Conservation (phyloP, 2,888 invertebrate genomes). For the Agrilus biguttatus region DNA sequence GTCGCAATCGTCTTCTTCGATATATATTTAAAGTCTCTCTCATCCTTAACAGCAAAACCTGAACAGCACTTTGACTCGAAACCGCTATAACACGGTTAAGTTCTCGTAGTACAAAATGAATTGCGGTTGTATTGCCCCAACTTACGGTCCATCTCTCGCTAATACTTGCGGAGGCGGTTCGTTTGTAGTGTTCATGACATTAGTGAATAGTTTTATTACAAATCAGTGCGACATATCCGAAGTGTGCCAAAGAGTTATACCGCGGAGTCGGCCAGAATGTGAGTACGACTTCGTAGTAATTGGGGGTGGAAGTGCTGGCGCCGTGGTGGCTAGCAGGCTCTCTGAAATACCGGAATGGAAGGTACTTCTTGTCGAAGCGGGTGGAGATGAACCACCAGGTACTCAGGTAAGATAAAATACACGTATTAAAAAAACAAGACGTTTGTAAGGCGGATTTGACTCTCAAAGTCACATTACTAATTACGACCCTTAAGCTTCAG, state of each 20-base stretch:
- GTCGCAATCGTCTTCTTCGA: no score
- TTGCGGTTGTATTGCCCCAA: slow-evolving; percentile 40
- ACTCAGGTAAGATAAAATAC: slow-evolving; percentile 28
- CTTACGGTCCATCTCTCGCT: slow-evolving; percentile 42
- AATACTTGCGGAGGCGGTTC: slow-evolving; percentile 42
- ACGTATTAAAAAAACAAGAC: slow-evolving; percentile 11
- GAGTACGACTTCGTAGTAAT: slow-evolving; percentile 52
- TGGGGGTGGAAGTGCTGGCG: slow-evolving; percentile 52
- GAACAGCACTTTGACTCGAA: no score
- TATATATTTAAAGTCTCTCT: no score
- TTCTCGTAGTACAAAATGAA: slow-evolving; percentile 20
- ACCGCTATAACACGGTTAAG: no score
- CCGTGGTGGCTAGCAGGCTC: slow-evolving; percentile 48
- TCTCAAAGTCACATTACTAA: slow-evolving; percentile 6
- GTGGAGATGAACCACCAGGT: slow-evolving; percentile 53
- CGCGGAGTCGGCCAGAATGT: slow-evolving; percentile 30
- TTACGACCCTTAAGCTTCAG: no score
- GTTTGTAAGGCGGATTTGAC: slow-evolving; percentile 15
- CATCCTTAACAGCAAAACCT: no score
- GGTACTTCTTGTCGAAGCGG: slow-evolving; percentile 57
- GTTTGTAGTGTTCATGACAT: slow-evolving; percentile 48
- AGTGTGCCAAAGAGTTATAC: slow-evolving; percentile 42
- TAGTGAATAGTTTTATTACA: slow-evolving; percentile 46
- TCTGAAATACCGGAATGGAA: slow-evolving; percentile 52
- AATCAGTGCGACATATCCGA: slow-evolving; percentile 42